phyloP scores from a whole-genome alignment of 2,888 invertebrate genomes.

The Ichneumoninae sp. region DNA sequence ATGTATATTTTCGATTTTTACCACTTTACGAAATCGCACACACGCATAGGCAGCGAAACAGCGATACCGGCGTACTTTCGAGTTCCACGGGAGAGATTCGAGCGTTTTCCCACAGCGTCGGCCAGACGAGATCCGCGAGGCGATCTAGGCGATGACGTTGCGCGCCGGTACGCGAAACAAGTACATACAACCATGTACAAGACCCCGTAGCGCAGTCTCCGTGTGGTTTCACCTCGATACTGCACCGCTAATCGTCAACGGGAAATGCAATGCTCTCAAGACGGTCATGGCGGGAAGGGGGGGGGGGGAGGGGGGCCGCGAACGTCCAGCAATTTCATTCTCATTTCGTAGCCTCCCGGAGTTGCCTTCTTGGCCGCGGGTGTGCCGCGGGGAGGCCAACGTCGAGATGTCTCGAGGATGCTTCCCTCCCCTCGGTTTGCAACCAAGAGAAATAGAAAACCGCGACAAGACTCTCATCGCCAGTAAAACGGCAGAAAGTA shows the following conservation, averaged over 20 bases:
- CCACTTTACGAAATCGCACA: background rate
- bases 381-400: conserved; percentile 14
- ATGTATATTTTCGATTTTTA: background rate
- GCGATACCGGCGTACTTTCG: background rate
- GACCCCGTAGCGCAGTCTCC: background rate
- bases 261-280: conserved; percentile 35
- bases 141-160: conserved; percentile 21
- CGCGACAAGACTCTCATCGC: conserved; percentile 24
- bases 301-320: background rate
- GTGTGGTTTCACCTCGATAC: conserved; percentile 57
- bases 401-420: conserved; percentile 25
- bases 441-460: background rate
- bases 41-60: background rate
- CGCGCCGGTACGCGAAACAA: background rate
- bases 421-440: conserved; percentile 4
- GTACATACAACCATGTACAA: background rate
- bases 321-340: conserved; percentile 51
- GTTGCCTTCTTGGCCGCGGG: conserved; percentile 32
- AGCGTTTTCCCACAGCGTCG: conserved; percentile 44
- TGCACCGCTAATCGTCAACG: conserved; percentile 53
- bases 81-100: conserved; percentile 39
- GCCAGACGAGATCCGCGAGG: conserved; percentile 26
- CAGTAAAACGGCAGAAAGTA: conserved; percentile 41
- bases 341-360: conserved; percentile 43
- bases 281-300: conserved; percentile 3